Evolutionary conservation across 2,888 invertebrate genomes (phyloP), one percentile per base, ranked within the genome.

Genomic region (Boloria selene): DNA sequence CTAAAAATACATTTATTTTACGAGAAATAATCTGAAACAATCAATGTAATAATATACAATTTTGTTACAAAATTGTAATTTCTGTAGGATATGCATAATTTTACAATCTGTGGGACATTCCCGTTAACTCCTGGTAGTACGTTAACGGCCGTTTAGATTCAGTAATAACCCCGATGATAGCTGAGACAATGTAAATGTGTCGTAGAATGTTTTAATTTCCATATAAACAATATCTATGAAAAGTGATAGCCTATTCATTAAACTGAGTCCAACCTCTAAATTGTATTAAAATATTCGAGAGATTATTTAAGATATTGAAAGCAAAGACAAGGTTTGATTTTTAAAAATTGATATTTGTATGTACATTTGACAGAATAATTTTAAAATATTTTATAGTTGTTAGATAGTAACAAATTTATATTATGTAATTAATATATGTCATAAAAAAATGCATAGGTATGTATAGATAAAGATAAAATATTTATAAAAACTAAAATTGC

Each of bases 51-150:
- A 65, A 65, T 56, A 56, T 16, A 56, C 13, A n/a, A 47, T 65
- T 69, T 62, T 58, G 60, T 45, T 47, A 61, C 56, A 64, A 59
- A 63, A 67, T 63, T 61, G 60, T 65, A 59, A 22, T 63, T 65
- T 62, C 65, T 16, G 56, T 69, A 70, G 62, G 65, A 55, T 18
- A 61, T 31, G 51, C 67, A 65, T 70, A 53, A 68, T 52, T 61
- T 67, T 51, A 64, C 63, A 68, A 64, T 70, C 56, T 66, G 65
- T 54, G 60, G 70, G 71, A 72, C 72, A 70, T 70, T 75, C 71
- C 73, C 67, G 72, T 72, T 70, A 70, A 70, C 58, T 64, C 61
- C 53, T 53, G 62, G 66, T 59, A 60, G 56, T 42, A 58, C 49
- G 56, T 51, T 68, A 70, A 74, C 60, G 66, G 64, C 53, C 60